Evolutionary conservation across 2,888 invertebrate species (phyloP).

Genomic region (Parascotia fuliginaria): DNA sequence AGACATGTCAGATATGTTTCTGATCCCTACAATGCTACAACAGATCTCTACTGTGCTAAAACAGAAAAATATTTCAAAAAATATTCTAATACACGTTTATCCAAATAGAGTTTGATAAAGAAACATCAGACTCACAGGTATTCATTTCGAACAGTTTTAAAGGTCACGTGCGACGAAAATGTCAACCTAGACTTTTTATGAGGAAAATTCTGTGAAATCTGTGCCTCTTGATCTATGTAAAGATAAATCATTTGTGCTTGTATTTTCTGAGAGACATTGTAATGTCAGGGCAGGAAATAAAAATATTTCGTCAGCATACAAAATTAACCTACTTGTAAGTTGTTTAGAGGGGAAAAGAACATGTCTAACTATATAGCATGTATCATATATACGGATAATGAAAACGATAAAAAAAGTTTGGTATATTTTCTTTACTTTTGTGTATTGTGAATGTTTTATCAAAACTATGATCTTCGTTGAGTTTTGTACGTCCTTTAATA

Average conservation of each 20-base stretch:
- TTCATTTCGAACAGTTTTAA: slow-evolving; percentile 15
- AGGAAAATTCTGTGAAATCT: slow-evolving; percentile 20
- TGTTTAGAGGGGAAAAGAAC: slow-evolving; percentile 2
- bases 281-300: slow-evolving; percentile 34
- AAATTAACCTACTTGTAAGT: slow-evolving; percentile 16
- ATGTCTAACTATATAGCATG: background rate
- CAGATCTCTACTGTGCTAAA: too few relatives aligned
- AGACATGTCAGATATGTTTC: too few relatives aligned
- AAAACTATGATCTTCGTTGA: too few relatives aligned
- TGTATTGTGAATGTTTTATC: too few relatives aligned
- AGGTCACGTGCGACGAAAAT: slow-evolving; percentile 40
- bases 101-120: background rate
- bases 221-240: slow-evolving; percentile 30
- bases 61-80: too few relatives aligned
- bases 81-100: background rate
- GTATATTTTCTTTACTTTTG: too few relatives aligned
- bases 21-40: too few relatives aligned
- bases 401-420: too few relatives aligned
- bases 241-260: slow-evolving; percentile 45
- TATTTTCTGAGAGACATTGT: slow-evolving; percentile 32
- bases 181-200: slow-evolving; percentile 31
- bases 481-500: too few relatives aligned
- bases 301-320: slow-evolving; percentile 24
- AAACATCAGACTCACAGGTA: background rate
- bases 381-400: background rate